Evolutionary conservation across 2,888 invertebrate genomes (phyloP).

Genomic region (Caradrina clavipalpis): DNA sequence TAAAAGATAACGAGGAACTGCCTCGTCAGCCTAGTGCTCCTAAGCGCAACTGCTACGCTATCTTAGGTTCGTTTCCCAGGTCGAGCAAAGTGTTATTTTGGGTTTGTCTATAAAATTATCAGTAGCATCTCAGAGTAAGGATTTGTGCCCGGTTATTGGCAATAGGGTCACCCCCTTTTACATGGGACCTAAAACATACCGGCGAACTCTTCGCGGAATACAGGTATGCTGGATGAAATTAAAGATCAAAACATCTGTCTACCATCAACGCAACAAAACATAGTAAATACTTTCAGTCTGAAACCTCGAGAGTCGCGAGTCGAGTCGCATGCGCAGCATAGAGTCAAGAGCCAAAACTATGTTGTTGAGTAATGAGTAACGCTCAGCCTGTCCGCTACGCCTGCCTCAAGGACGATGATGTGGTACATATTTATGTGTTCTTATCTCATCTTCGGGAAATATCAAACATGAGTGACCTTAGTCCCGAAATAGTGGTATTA

Average conservation of each 20-base stretch:
- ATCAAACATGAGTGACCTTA: conserved; percentile 8
- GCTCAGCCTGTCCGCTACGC: neutral
- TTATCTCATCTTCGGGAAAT: conserved; percentile 26
- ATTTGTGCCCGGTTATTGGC: too few species aligned
- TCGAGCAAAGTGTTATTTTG: too few species aligned
- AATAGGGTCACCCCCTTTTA: too few species aligned
- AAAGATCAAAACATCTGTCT: neutral
- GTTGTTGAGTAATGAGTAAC: conserved; percentile 39
- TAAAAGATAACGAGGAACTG: too few species aligned
- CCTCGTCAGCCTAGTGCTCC: too few species aligned
- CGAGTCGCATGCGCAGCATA: conserved; percentile 10
- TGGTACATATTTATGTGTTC: conserved; percentile 21
- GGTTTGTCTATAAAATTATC: too few species aligned
- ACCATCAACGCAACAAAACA: neutral
- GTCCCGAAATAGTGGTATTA: neutral
- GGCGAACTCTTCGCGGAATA: too few species aligned
- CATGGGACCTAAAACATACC: too few species aligned
- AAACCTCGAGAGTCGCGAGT: neutral
- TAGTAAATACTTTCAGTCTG: neutral
- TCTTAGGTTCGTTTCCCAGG: too few species aligned
- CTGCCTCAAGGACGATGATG: conserved; percentile 27
- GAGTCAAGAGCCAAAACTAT: conserved; percentile 35
- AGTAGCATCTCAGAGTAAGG: too few species aligned
- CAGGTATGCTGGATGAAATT: too few species aligned
- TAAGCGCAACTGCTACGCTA: too few species aligned